phyloP scores from a whole-genome alignment of 2,797 vertebrate genomes.

The Bucorvus abyssinicus region DNA sequence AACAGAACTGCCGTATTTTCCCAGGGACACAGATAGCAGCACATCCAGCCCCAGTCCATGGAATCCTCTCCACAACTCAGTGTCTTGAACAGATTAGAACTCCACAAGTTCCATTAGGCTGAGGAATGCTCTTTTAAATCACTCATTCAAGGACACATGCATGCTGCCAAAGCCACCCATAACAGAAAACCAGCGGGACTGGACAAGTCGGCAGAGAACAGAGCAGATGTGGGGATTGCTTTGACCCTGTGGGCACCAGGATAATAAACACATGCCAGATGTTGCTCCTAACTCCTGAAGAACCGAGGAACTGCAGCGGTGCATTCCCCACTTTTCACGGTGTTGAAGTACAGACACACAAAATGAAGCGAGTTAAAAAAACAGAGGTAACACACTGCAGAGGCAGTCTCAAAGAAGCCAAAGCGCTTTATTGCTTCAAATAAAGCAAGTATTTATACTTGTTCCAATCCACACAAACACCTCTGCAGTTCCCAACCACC shows the following conservation, averaged over 20 bases:
- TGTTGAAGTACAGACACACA: rapidly evolving
- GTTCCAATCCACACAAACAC: not conserved
- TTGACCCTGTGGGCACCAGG: not conserved
- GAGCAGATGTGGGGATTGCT: rapidly evolving
- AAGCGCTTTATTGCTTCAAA: not conserved
- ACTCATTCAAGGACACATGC: rapidly evolving
- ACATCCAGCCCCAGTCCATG: not conserved
- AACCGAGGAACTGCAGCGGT: not conserved
- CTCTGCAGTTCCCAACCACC: not conserved
- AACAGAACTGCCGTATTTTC: not conserved
- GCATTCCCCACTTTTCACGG: not conserved
- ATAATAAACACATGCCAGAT: not conserved
- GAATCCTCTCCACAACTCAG: not conserved
- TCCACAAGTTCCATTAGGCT: not conserved
- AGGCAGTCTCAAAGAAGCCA: not conserved
- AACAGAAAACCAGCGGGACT: not conserved
- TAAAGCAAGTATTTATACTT: not conserved
- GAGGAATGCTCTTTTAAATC: not conserved
- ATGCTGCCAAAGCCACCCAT: not conserved
- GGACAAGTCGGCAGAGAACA: not conserved
- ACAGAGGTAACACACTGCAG: not conserved
- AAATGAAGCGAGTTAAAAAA: not conserved
- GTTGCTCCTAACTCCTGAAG: not conserved
- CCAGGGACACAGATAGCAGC: not conserved
- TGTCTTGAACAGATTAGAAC: not conserved